phyloP scores from a whole-genome alignment of 2,888 invertebrate species.

The Carterocephalus palaemon region DNA sequence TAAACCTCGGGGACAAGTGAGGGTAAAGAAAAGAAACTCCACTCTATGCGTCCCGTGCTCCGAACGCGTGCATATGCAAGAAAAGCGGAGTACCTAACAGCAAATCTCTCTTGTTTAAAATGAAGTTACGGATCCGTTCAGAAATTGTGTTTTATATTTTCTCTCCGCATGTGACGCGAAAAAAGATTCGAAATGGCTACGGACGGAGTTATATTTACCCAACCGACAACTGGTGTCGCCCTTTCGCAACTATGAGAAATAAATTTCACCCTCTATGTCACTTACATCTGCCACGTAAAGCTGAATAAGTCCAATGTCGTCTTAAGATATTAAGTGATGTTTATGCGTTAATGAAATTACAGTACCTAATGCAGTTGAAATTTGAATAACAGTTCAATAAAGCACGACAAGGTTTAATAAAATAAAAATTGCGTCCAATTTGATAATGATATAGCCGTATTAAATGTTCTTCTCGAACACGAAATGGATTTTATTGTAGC shows the following conservation, averaged over 20 bases:
- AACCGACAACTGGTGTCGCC: conserved; percentile 34
- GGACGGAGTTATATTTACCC: conserved; percentile 43
- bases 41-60: conserved; percentile 40
- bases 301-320: conserved; percentile 21
- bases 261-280: conserved; percentile 39
- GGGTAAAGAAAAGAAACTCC: conserved; percentile 45
- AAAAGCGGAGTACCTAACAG: conserved; percentile 36
- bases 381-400: too few relatives aligned
- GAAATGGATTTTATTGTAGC: conserved; percentile 23
- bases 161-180: conserved; percentile 54
- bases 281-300: conserved; percentile 30
- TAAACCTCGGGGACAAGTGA: conserved; percentile 51
- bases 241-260: conserved; percentile 37
- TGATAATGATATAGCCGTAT: conserved; percentile 10
- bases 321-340: conserved; percentile 8
- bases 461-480: conserved; percentile 12
- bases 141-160: conserved; percentile 69
- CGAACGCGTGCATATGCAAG: conserved; percentile 65
- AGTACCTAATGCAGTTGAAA: too few relatives aligned
- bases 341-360: too few relatives aligned
- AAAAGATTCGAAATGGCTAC: conserved; percentile 58
- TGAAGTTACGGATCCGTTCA: conserved; percentile 66
- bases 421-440: conserved; percentile 8
- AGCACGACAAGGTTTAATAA: too few relatives aligned
- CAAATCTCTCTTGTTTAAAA: conserved; percentile 68